Percentiles rank a stretch among this genome's conserved stretches.
Evolutionary conservation across 2,797 vertebrate species (phyloP).

Genomic region (Leptodactylus fallax): DNA sequence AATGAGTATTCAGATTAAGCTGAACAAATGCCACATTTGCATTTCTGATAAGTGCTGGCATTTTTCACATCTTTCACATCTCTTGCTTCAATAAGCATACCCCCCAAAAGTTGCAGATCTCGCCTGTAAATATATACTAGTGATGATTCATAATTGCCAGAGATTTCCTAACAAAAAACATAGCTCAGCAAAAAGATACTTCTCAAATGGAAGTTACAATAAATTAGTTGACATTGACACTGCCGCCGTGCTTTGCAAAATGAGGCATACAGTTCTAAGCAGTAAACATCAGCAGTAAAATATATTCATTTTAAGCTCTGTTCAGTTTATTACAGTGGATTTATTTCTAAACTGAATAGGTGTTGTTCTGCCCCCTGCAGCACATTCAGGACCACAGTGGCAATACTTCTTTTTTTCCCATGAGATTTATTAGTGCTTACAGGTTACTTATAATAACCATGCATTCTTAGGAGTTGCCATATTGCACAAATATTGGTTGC

Average conservation of each 20-base stretch:
- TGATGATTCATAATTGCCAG: slow-evolving; percentile 62
- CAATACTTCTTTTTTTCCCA: not conserved
- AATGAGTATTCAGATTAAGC: slow-evolving; percentile 73
- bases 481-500: too few species aligned
- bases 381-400: not conserved
- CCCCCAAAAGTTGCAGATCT: slow-evolving; percentile 71
- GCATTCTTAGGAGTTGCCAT: too few species aligned
- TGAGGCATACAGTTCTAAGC: not conserved
- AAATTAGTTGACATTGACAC: slow-evolving; percentile 55
- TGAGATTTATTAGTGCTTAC: not conserved
- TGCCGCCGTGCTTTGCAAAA: slow-evolving; percentile 25
- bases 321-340: not conserved
- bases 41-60: slow-evolving; percentile 76
- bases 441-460: not conserved
- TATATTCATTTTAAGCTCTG: not conserved
- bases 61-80: slow-evolving; percentile 70
- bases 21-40: slow-evolving; percentile 83
- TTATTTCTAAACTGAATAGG: not conserved
- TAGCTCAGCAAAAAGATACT: slow-evolving; percentile 68
- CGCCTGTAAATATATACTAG: slow-evolving; percentile 65
- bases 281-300: slow-evolving; percentile 47
- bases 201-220: slow-evolving; percentile 65
- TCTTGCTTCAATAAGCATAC: slow-evolving; percentile 68
- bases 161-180: slow-evolving; percentile 63
- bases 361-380: not conserved